Percentiles rank a stretch among this genome's conserved stretches.
Conservation (phyloP, 2,888 invertebrate species). For the Netelia fuscicornis region DNA sequence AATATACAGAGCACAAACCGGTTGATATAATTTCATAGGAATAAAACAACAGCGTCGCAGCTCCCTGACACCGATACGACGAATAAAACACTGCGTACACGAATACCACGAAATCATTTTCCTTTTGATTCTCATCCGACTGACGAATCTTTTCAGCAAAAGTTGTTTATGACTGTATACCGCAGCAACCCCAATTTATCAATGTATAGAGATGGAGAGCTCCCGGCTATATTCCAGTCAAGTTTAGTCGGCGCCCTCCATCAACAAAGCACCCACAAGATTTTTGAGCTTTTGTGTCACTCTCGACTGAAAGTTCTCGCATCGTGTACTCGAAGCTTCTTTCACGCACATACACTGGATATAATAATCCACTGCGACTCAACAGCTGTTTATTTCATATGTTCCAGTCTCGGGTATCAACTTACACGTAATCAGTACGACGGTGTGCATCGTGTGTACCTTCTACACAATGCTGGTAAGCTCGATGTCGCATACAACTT, state of each 20-base stretch:
- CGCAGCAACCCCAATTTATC: not conserved
- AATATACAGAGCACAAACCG: no score
- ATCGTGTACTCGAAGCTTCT: not conserved
- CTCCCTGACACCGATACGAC: no score
- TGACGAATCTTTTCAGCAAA: no score
- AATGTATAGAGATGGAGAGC: not conserved
- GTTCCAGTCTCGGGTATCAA: constrained; percentile 86
- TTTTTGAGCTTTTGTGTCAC: constrained; percentile 25
- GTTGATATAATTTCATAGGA: no score
- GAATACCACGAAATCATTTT: no score
- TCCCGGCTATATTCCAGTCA: not conserved
- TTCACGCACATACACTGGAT: not conserved
- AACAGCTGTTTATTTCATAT: not conserved
- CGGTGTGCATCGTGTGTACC: constrained; percentile 90
- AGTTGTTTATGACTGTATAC: no score
- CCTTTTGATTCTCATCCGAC: no score
- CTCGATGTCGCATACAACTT: constrained; percentile 36
- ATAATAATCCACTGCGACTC: not conserved
- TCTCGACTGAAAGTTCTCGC: not conserved
- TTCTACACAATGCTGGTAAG: constrained; percentile 90
- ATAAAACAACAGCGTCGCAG: no score
- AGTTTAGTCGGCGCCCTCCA: not conserved
- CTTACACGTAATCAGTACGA: constrained; percentile 87
- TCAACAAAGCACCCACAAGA: constrained; percentile 20
- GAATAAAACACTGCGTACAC: no score